Evolutionary conservation across 2,113 vertebrate genomes (phyloP), one percentile per base, ranked within the genome.

Genomic region (Sinocyclocheilus grahami): DNA sequence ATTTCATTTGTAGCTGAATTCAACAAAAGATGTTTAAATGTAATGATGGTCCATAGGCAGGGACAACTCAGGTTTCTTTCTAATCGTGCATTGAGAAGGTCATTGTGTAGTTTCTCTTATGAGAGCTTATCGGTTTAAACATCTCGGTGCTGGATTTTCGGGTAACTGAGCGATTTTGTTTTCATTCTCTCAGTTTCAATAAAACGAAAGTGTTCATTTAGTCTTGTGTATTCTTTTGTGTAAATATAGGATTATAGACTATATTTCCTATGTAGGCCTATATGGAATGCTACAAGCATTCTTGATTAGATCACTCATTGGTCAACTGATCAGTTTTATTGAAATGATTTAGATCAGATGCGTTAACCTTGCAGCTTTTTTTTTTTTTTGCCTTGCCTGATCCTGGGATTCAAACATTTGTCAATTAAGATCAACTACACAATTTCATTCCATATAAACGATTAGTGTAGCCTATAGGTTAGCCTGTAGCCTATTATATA

Each of bases 41-140:
- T 87, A 90, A 89, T 88, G 60, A 67, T 71, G 77, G 87, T 88
- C 86, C 90, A 27, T 83, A 87, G 30, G 90, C 89, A 95, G 93
- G 92, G 92, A 94, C 95, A 95, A 95, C 97, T 98, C 97, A 97
- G 96, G 96, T 96, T 95, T 94, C 94, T 94, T 95, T 95, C 94
- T 94, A 94, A 95, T 95, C 92, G 91, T 88, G 92, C 94, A 94
- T 88, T 92, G 92, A 88, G 87, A 81, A 92, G 87, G 89, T 78
- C 60, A 85, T 48, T 67, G 67, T 67, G 86, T 62, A 84, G 74
- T 85, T 86, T 58, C 42, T 87, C 48, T 85, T 65, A 71, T 84
- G 20, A 55, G 72, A 82, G 24, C 79, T 69, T 83, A 79, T 37
- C 85, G 90, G 93, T 82, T 78, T 82, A 89, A 91, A 93, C 91